These are phyloP conservation scores for Stenotaenia linearis DNA, from an alignment of 2,888 invertebrate species.

Conservation along the genomic window DNA sequence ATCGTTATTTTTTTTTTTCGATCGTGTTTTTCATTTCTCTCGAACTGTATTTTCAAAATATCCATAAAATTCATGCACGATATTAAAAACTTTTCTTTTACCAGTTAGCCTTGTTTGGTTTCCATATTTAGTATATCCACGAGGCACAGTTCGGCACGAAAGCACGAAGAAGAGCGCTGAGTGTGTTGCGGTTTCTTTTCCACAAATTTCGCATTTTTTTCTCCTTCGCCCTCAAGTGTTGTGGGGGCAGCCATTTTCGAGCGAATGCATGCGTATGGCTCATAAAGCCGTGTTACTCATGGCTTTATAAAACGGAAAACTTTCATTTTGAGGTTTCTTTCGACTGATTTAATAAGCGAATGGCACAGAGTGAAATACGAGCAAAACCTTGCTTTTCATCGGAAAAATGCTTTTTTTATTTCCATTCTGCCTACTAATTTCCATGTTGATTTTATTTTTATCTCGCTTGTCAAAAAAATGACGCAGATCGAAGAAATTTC, in stretches of 20 bases:
- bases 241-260: background rate
- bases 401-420: background rate
- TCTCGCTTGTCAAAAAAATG: background rate
- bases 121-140: background rate
- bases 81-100: background rate
- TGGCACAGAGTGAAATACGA: background rate
- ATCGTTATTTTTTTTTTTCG: too few relatives aligned
- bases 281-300: conserved; percentile 3
- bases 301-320: background rate
- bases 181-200: background rate
- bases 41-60: background rate
- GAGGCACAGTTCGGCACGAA: background rate
- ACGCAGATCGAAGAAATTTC: background rate
- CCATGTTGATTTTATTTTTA: background rate
- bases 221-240: background rate
- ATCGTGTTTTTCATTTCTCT: too few relatives aligned
- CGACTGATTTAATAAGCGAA: background rate
- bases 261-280: conserved; percentile 12
- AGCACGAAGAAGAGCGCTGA: background rate
- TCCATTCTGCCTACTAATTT: too few relatives aligned
- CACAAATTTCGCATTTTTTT: background rate
- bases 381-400: background rate
- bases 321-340: background rate
- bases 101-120: background rate
- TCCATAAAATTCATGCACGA: background rate